A percentile compares a stretch with the other conserved stretches of the same genome.
Conservation (phyloP, 2,113 vertebrate species). For the Sterna hirundo region DNA sequence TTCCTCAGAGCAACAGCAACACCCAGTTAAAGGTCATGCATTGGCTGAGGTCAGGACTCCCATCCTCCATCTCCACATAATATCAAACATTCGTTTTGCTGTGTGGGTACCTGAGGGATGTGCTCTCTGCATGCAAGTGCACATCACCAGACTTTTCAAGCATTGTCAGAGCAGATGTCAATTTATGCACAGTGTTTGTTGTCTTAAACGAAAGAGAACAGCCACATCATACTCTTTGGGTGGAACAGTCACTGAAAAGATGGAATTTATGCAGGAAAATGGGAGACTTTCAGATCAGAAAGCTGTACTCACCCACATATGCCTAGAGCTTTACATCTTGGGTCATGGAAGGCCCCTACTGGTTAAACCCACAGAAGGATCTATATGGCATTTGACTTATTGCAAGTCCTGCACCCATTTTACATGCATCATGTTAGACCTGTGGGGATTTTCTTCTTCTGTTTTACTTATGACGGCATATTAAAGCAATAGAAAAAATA, state of each 20-base stretch:
- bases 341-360: neutral
- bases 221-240: neutral
- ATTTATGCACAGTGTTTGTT: neutral
- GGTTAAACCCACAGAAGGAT: neutral
- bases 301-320: neutral
- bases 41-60: neutral
- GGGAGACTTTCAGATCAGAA: neutral
- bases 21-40: neutral
- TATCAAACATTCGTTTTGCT: neutral
- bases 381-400: neutral
- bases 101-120: neutral
- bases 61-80: neutral
- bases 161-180: neutral
- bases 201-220: neutral
- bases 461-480: conserved; percentile 61
- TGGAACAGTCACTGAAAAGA: neutral
- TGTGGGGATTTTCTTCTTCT: neutral
- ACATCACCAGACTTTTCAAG: neutral
- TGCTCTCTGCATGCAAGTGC: neutral
- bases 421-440: neutral
- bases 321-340: neutral
- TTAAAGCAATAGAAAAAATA: conserved; percentile 70
- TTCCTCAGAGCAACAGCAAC: neutral
- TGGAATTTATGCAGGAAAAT: neutral
- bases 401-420: neutral